Base-by-base conservation (phyloP, 1,140 invertebrate species). In the Drosophila simulans region DNA sequence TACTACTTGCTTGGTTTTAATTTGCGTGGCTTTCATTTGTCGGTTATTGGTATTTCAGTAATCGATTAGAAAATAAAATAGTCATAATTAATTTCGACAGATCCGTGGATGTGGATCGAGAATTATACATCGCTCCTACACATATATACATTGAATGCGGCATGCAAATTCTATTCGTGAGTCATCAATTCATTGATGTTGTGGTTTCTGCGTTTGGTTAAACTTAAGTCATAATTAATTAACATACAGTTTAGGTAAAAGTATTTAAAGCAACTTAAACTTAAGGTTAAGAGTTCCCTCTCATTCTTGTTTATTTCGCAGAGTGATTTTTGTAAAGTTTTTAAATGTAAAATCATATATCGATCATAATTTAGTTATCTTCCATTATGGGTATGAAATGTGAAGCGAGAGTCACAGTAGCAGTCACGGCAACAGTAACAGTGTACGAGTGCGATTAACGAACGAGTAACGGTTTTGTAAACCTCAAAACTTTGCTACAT, bases 251-350 rank as follows among this genome's bases (percentile, higher is more conserved):
- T 71, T 71, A 71, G 68, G 68, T 71, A 70, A 71, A 70, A 70
- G 37, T 71, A 71, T 71, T 71, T 71, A 71, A 71, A 71, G 68
- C 68, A 71, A 71, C 65, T 71, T 71, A 71, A 70, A 49, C 51
- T 40, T 71, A 71, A 42, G 65, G 52, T 71, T 71, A 71, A 56
- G 64, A 71, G 68, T 71, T 65, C 37, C 15, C 64, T 4, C 64
- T 52, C 45, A 13, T 46, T 68, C 43, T 34, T 45, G 35, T 34
- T 31, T 48, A 17, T 64, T 54, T 64, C 43, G 13, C 22, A 25
- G 31, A 45, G 22, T 59, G 45, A 27, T 46, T 55, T 22, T 46
- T 25, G 42, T n/a, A 20, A 25, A 69, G 49, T 35, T 17, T 34
- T 48, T 69, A 39, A 70, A 55, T 48, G 46, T 70, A 49, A 48